phyloP scores from a whole-genome alignment of 1,140 invertebrate genomes.

The Periplaneta americana region DNA sequence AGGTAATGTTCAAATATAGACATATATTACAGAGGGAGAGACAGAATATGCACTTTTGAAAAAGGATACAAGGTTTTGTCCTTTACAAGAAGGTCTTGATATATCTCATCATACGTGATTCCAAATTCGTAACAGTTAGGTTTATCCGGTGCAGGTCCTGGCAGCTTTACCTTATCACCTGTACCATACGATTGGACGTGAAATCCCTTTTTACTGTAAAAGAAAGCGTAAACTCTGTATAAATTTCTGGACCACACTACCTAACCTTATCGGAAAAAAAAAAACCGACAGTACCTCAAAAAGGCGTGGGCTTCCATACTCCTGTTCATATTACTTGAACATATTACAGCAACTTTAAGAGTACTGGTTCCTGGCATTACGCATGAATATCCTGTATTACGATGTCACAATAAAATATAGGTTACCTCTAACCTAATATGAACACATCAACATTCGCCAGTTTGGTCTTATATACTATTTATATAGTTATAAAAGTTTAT shows the following conservation, averaged over 20 bases:
- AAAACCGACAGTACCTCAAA: conserved; percentile 51
- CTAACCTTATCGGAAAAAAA: neutral
- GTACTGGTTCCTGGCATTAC: conserved; percentile 4
- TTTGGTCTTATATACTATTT: neutral
- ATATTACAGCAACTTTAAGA: conserved; percentile 88
- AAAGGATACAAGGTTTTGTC: conserved; percentile 82
- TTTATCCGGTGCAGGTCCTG: conserved; percentile 88
- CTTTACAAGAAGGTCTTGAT: conserved; percentile 86
- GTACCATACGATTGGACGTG: conserved; percentile 95
- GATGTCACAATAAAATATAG: no score
- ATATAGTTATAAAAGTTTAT: neutral
- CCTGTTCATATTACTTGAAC: conserved; percentile 98
- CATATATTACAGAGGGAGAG: neutral
- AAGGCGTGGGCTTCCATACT: conserved; percentile 99
- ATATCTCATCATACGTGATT: conserved; percentile 94
- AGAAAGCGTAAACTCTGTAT: conserved; percentile 17
- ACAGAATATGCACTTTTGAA: conserved; percentile 8
- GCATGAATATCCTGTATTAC: no score
- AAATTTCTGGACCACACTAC: neutral
- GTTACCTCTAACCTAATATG: neutral
- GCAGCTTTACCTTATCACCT: conserved; percentile 95
- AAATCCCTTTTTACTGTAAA: conserved; percentile 89
- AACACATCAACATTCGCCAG: neutral
- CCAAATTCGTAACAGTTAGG: conserved; percentile 99
- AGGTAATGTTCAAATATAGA: no score